Evolutionary conservation across 2,797 vertebrate genomes (phyloP).

Genomic region (Parambassis ranga): DNA sequence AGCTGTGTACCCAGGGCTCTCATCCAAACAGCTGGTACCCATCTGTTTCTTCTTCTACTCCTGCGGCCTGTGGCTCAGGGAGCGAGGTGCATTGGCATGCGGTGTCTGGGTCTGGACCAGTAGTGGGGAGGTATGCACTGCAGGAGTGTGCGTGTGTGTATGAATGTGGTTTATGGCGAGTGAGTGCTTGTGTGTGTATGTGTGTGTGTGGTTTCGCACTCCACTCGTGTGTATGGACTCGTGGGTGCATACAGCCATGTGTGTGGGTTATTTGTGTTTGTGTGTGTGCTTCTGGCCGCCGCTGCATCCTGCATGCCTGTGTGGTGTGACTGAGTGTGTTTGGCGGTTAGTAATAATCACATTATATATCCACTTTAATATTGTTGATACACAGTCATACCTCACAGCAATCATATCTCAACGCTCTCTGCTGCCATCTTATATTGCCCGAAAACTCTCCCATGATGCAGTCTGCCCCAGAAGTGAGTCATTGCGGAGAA

Average conservation of each 20-base stretch:
- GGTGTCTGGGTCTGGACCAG: conserved; percentile 71
- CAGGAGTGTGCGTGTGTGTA: conserved; percentile 62
- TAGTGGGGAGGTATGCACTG: conserved; percentile 60
- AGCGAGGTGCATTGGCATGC: conserved; percentile 75
- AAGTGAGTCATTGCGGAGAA: conserved; percentile 67
- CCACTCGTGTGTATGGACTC: not conserved
- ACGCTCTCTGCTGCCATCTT: conserved; percentile 38
- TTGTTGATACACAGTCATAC: conserved; percentile 23
- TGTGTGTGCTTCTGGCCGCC: conserved; percentile 17
- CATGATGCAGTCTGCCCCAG: conserved; percentile 54
- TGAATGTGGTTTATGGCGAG: conserved; percentile 61
- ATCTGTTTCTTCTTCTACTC: conserved; percentile 75
- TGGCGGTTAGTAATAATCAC: conserved; percentile 49
- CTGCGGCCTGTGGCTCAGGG: conserved; percentile 73
- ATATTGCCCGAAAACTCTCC: conserved; percentile 40
- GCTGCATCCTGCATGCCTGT: conserved; percentile 25
- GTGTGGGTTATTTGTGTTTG: conserved; percentile 27
- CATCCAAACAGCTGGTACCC: conserved; percentile 82
- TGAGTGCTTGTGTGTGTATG: conserved; percentile 36
- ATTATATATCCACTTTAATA: conserved; percentile 51
- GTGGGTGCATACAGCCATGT: not conserved
- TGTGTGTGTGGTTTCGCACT: conserved; percentile 49
- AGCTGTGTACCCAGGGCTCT: conserved; percentile 73
- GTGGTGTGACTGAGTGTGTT: conserved; percentile 22
- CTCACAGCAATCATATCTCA: conserved; percentile 25